phyloP scores from a whole-genome alignment of 2,113 vertebrate genomes.

The Leptosomus discolor region DNA sequence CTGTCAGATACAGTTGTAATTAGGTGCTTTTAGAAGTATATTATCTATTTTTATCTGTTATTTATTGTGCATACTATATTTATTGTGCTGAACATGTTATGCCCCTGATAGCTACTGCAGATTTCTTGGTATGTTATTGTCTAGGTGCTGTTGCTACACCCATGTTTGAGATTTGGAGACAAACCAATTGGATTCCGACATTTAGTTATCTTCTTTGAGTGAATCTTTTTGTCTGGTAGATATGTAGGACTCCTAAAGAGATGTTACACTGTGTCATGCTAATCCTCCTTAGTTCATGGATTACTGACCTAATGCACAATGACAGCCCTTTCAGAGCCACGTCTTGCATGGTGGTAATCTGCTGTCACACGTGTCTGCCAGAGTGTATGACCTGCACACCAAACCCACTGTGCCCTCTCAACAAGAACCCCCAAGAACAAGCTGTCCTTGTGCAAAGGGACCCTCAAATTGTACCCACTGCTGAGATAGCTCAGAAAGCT shows the following conservation, averaged over 20 bases:
- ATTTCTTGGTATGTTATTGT: not conserved
- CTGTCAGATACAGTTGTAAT: not conserved
- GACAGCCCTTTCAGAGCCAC: not conserved
- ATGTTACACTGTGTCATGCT: not conserved
- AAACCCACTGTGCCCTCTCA: too few relatives aligned
- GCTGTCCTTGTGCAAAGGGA: not conserved
- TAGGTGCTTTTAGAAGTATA: conserved; percentile 26
- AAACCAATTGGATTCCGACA: not conserved
- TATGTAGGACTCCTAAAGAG: not conserved
- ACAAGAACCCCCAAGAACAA: not conserved
- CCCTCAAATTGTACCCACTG: too few relatives aligned
- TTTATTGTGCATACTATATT: not conserved
- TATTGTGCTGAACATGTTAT: not conserved
- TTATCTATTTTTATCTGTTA: conserved; percentile 26
- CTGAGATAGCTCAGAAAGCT: not conserved
- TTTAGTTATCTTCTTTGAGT: not conserved
- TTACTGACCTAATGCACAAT: not conserved
- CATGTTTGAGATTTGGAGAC: not conserved
- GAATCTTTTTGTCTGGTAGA: not conserved
- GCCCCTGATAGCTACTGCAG: not conserved
- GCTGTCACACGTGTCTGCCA: not conserved
- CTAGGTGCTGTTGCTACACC: not conserved
- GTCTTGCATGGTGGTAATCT: not conserved
- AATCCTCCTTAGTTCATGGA: not conserved
- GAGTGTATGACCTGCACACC: not conserved